These are phyloP conservation scores for Platyscapa corneri DNA, from an alignment of 1,140 invertebrate genomes.

Conservation along the genomic window DNA sequence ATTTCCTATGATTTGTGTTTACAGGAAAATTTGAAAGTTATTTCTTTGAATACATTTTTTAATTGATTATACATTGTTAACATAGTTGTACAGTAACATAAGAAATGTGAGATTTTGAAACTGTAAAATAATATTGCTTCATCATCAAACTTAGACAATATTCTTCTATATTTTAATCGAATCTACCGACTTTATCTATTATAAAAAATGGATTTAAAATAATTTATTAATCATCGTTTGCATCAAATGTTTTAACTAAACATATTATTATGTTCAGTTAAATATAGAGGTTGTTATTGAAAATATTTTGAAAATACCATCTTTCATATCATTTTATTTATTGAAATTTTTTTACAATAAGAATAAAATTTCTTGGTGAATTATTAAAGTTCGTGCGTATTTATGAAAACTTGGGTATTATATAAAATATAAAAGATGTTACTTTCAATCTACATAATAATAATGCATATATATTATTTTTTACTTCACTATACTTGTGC, in stretches of 20 bases:
- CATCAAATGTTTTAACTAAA: conserved; percentile 9
- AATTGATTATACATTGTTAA: background rate
- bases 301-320: conserved; percentile 24
- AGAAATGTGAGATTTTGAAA: background rate
- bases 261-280: background rate
- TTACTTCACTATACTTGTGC: conserved; percentile 14
- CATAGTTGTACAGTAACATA: background rate
- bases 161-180: background rate
- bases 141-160: background rate
- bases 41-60: background rate
- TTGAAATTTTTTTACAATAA: background rate
- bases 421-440: background rate
- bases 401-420: background rate
- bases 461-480: background rate
- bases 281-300: background rate
- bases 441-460: conserved; percentile 1
- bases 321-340: conserved; percentile 7
- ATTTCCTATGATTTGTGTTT: conserved; percentile 10
- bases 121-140: background rate
- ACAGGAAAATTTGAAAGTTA: background rate
- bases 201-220: conserved; percentile 41
- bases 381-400: background rate
- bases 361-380: background rate
- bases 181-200: background rate
- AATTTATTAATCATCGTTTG: conserved; percentile 21